Evolutionary conservation across 1,140 invertebrate genomes (phyloP), one percentile per base, ranked within the genome.

Genomic region (Steinernema feltiae): DNA sequence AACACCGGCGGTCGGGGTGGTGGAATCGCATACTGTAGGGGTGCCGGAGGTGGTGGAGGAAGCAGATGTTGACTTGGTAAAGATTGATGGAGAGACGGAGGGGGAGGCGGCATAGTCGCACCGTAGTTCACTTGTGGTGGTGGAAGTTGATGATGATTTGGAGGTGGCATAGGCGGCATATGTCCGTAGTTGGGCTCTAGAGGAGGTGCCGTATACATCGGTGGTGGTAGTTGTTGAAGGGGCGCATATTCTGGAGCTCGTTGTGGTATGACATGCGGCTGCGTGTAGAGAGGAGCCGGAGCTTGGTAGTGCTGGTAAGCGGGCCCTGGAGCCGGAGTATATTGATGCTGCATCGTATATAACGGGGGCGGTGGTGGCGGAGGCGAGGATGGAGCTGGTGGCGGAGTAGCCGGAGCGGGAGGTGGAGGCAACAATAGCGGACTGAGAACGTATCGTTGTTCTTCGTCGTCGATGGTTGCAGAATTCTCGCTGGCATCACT

Each of bases 1-100:
- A 46, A 46, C 7, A 27, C 15, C 24, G 12, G 12, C 53, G 41
- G 77, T 78, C 3, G 75, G 41, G n/a, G 72, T 79, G 29, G 78
- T 78, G 69, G 72, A 69, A 24, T 48, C 75, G 71, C 73, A 74
- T 46, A 75, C 74, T 0, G 71, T 72, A n/a, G 53, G 74, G 35
- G 35, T 7, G 35, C 35, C 53, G 69, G 74, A 78, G n/a, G 75
- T 31, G n/a, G 53, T 79, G n/a, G 78, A 79, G 69, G 72, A 48
- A 63, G 53, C 15, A 63, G 53, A 63, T 63, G 53, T 27, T 15
- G 53, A 7, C 7, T n/a, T 46, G 41, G 41, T n/a, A 46, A 12
- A n/a, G n/a, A n/a, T 21, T 63, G 53, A 27, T 63, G 53, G 3
- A 63, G 7, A n/a, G 53, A 21, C 53, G 35, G 35, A 7, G 35